phyloP scores from a whole-genome alignment of 2,113 vertebrate genomes.

The Cranoglanis bouderius region DNA sequence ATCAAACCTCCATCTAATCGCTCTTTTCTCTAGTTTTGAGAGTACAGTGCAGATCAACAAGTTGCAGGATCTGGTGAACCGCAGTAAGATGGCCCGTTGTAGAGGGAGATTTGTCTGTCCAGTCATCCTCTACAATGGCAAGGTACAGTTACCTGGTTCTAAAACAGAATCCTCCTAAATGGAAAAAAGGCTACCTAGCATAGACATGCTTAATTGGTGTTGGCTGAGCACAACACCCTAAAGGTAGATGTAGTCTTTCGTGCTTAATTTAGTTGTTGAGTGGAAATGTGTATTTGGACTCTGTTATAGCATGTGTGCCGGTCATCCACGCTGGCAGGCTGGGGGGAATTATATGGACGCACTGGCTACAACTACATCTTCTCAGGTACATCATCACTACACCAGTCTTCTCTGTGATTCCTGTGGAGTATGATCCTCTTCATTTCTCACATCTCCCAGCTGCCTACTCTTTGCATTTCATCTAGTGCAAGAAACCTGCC shows the following conservation, averaged over 20 bases:
- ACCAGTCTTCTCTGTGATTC: background rate
- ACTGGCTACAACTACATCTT: slow-evolving; percentile 99
- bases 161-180: background rate
- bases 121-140: slow-evolving; percentile 96
- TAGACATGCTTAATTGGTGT: background rate
- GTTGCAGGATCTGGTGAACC: slow-evolving; percentile 91
- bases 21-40: slow-evolving; percentile 80
- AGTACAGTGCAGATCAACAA: slow-evolving; percentile 88
- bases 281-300: background rate
- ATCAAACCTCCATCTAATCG: background rate
- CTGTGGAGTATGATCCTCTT: background rate
- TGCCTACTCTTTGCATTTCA: background rate
- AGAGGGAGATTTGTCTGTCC: slow-evolving; percentile 95
- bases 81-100: slow-evolving; percentile 94
- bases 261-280: slow-evolving; percentile 7
- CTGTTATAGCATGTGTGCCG: slow-evolving; percentile 90
- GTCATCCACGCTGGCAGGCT: slow-evolving; percentile 93
- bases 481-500: background rate
- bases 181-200: background rate
- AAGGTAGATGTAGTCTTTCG: background rate
- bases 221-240: background rate
- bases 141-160: slow-evolving; percentile 73
- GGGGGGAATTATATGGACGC: slow-evolving; percentile 96
- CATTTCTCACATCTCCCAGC: background rate
- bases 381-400: slow-evolving; percentile 78